Percentiles rank a stretch among this genome's conserved stretches.
These are phyloP conservation scores for Drosophila sproati DNA, from an alignment of 1,140 invertebrate species.

Conservation along the genomic window DNA sequence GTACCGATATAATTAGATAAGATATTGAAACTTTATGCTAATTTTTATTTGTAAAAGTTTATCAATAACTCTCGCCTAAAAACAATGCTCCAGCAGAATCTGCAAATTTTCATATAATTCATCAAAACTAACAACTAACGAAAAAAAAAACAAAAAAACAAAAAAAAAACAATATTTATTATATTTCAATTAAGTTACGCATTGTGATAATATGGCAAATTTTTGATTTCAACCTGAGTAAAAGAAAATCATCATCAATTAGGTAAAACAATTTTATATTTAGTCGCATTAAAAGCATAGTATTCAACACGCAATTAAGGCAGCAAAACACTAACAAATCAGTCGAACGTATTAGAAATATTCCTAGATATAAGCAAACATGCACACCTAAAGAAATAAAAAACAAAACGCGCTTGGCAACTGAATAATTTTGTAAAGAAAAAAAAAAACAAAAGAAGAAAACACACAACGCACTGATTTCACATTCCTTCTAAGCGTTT, in stretches of 20 bases:
- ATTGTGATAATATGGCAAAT: conserved; percentile 47
- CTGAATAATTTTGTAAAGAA: conserved; percentile 12
- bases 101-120: conserved; percentile 25
- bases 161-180: conserved; percentile 39
- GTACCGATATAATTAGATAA: neutral
- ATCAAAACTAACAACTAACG: conserved; percentile 25
- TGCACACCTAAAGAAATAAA: conserved; percentile 5
- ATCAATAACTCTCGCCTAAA: conserved; percentile 18
- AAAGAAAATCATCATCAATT: conserved; percentile 14
- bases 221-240: conserved; percentile 25
- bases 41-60: conserved; percentile 21
- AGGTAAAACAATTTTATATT: conserved; percentile 28
- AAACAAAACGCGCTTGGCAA: neutral
- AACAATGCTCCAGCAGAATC: conserved; percentile 38
- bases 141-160: conserved; percentile 2
- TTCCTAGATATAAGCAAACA: neutral
- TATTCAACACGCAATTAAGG: too few relatives aligned
- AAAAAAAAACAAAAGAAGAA: neutral
- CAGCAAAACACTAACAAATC: too few relatives aligned
- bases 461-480: conserved; percentile 31
- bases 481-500: conserved; percentile 47
- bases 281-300: neutral
- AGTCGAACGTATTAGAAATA: neutral
- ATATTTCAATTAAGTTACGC: conserved; percentile 26
- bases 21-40: conserved; percentile 7